Percentiles rank a stretch among this genome's conserved stretches.
Evolutionary conservation across 2,888 invertebrate genomes (phyloP).

Genomic region (Protodeltote pygarga): DNA sequence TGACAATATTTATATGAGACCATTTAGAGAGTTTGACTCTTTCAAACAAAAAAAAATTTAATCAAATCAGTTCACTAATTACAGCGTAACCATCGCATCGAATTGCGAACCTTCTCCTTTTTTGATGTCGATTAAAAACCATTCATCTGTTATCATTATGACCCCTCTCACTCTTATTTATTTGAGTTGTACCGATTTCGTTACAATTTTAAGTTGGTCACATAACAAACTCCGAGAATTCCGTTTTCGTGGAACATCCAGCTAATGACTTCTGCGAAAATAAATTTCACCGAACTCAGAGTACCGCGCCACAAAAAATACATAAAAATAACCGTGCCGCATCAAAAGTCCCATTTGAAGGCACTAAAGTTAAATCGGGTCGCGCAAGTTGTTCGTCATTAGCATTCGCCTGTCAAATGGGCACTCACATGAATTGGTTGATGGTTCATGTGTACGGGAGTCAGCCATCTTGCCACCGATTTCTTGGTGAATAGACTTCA

Average conservation of each 20-base stretch:
- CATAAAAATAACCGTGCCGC: constrained; percentile 35
- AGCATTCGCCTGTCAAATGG: constrained; percentile 78
- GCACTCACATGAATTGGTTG: constrained; percentile 67
- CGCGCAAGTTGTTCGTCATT: constrained; percentile 66
- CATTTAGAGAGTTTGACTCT: no score
- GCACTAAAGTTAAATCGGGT: constrained; percentile 54
- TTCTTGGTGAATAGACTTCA: constrained; percentile 51
- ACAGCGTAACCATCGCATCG: no score
- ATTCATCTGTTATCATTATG: not conserved
- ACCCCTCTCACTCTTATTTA: not conserved
- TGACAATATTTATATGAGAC: no score
- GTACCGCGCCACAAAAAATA: constrained; percentile 30
- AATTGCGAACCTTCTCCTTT: no score
- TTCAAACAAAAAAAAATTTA: no score
- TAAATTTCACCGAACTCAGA: constrained; percentile 20
- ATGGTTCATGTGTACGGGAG: constrained; percentile 26
- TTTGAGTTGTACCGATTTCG: not conserved
- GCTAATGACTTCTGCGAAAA: constrained; percentile 19
- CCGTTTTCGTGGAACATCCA: constrained; percentile 20
- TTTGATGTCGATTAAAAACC: no score
- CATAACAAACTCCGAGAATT: constrained; percentile 13
- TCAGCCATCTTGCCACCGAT: constrained; percentile 57
- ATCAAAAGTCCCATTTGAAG: constrained; percentile 34
- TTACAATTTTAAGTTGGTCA: constrained; percentile 10
- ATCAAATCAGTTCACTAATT: no score